Evolutionary conservation across 2,888 invertebrate species (phyloP).

Genomic region (Icerya purchasi): DNA sequence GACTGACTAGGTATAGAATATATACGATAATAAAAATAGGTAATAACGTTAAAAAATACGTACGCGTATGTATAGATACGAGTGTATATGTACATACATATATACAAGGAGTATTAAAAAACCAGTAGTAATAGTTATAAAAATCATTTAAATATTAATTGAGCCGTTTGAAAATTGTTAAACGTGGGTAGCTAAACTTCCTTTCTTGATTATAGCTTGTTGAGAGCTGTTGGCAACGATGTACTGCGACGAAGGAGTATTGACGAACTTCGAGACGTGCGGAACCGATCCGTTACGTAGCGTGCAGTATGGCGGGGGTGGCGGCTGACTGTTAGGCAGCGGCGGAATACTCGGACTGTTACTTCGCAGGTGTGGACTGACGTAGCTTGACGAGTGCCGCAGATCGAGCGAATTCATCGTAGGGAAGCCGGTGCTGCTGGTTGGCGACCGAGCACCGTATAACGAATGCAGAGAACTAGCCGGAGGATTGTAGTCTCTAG

Average conservation of each 20-base stretch:
- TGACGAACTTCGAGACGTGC: conserved; percentile 29
- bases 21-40: neutral
- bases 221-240: conserved; percentile 33
- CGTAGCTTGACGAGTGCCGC: conserved; percentile 68
- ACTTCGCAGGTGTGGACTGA: conserved; percentile 60
- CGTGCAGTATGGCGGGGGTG: conserved; percentile 19
- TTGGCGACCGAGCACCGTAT: conserved; percentile 14
- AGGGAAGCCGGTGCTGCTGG: conserved; percentile 20
- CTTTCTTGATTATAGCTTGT: conserved; percentile 35
- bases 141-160: neutral
- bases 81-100: neutral
- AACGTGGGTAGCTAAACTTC: conserved; percentile 43
- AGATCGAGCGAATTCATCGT: conserved; percentile 40
- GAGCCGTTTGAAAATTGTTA: conserved; percentile 22
- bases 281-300: conserved; percentile 30
- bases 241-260: conserved; percentile 29
- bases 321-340: conserved; percentile 33
- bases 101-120: neutral
- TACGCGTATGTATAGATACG: neutral
- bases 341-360: conserved; percentile 60
- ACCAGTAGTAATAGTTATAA: neutral
- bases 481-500: conserved; percentile 72
- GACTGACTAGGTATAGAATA: neutral
- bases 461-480: conserved; percentile 25
- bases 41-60: neutral